These are phyloP conservation scores for Drosophila ambigua DNA, from an alignment of 1,140 invertebrate species.

Conservation along the genomic window DNA sequence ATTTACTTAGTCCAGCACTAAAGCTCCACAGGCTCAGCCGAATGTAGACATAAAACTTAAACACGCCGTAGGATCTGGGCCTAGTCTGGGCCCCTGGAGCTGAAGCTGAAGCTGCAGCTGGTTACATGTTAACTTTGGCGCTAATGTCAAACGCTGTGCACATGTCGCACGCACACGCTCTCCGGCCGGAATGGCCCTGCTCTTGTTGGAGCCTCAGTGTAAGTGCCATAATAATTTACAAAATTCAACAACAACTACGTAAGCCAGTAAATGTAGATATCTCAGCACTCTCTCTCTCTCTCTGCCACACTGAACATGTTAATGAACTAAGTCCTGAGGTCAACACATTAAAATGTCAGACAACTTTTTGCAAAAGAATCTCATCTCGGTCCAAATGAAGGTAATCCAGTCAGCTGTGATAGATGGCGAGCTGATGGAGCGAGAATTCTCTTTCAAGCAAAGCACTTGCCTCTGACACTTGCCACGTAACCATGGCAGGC, in stretches of 20 bases:
- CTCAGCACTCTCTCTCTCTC: constrained; percentile 1
- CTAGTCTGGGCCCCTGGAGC: constrained; percentile 7
- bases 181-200: constrained; percentile 14
- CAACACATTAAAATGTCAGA: background rate
- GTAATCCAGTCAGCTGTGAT: too few relatives aligned
- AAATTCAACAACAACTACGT: constrained; percentile 50
- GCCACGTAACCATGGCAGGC: background rate
- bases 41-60: constrained; percentile 79
- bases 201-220: constrained; percentile 15
- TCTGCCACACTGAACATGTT: constrained; percentile 9
- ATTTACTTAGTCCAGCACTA: constrained; percentile 79
- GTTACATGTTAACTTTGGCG: constrained; percentile 71
- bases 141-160: constrained; percentile 72
- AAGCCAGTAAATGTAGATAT: constrained; percentile 27
- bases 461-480: background rate
- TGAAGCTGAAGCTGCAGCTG: constrained; percentile 3
- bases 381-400: background rate
- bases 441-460: background rate
- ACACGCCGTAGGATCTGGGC: constrained; percentile 41
- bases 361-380: background rate
- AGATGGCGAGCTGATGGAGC: too few relatives aligned
- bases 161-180: constrained; percentile 66
- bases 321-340: background rate
- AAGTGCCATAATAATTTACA: constrained; percentile 51
- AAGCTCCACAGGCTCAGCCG: constrained; percentile 65